These are phyloP conservation scores for Glyptemys insculpta DNA, from an alignment of 2,797 vertebrate genomes.

Conservation along the genomic window DNA sequence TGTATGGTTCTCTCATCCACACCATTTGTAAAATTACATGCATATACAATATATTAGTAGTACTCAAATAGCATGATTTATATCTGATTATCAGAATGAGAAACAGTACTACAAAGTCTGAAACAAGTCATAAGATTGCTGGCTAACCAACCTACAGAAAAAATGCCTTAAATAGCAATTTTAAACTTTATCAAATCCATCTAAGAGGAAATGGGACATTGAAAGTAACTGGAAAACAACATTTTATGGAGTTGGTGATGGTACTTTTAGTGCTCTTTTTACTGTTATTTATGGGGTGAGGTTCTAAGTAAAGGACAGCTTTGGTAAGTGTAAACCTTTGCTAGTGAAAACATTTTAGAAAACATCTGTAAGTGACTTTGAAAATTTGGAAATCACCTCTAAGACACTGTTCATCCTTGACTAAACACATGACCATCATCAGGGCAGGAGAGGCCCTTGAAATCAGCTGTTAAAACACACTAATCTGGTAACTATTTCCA, in stretches of 20 bases:
- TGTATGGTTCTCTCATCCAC: background rate
- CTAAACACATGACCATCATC: background rate
- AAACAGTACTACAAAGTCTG: background rate
- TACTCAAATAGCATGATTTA: background rate
- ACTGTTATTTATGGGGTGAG: background rate
- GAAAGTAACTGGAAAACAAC: background rate
- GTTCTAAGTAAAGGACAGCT: background rate
- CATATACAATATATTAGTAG: background rate
- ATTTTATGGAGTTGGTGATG: background rate
- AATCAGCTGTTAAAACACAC: background rate
- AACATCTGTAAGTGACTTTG: background rate
- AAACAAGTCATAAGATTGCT: background rate
- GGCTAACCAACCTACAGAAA: background rate
- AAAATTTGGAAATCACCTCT: background rate
- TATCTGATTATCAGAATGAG: background rate
- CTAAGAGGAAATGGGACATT: background rate
- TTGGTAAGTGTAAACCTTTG: background rate
- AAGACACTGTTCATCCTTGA: background rate
- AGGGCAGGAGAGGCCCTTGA: background rate
- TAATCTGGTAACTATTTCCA: background rate
- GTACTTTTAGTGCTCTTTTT: background rate
- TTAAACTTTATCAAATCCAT: background rate
- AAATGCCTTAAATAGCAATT: background rate
- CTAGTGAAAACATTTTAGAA: background rate
- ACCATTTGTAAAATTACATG: background rate